Evolutionary conservation across 1,140 invertebrate genomes (phyloP).

Genomic region (Himalopsyche phryganea): DNA sequence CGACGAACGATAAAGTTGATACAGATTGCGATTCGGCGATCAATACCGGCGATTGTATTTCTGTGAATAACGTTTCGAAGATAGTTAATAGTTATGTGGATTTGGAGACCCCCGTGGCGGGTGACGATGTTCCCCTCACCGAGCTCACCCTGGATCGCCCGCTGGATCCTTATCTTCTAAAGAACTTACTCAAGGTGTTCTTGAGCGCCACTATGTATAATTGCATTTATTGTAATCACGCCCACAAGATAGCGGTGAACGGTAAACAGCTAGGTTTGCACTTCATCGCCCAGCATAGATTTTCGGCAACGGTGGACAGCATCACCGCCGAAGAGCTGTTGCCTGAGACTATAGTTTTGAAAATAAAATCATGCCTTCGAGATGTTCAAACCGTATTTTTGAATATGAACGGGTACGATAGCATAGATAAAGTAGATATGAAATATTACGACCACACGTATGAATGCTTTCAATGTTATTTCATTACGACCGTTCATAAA

Average conservation of each 20-base stretch:
- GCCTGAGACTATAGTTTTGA: constrained; percentile 65
- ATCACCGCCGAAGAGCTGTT: constrained; percentile 68
- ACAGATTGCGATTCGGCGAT: not conserved
- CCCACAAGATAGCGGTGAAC: constrained; percentile 75
- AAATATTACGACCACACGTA: constrained; percentile 60
- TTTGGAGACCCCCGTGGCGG: constrained; percentile 40
- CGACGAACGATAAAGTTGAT: not conserved
- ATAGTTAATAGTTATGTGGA: constrained; percentile 36
- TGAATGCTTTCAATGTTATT: constrained; percentile 81
- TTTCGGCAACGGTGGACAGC: constrained; percentile 66
- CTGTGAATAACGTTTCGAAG: not conserved
- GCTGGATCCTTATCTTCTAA: constrained; percentile 67
- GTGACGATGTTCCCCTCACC: constrained; percentile 60
- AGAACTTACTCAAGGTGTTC: constrained; percentile 69
- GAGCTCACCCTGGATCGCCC: constrained; percentile 72
- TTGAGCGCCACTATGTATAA: constrained; percentile 61
- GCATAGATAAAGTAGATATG: constrained; percentile 47
- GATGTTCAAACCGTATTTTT: constrained; percentile 63
- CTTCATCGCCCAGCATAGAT: constrained; percentile 72
- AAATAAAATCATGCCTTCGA: constrained; percentile 62
- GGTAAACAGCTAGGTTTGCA: constrained; percentile 74
- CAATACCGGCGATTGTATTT: constrained; percentile 15
- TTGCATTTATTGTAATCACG: constrained; percentile 82
- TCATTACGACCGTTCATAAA: constrained; percentile 69
- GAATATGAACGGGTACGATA: constrained; percentile 68